phyloP scores from a whole-genome alignment of 2,888 invertebrate species.

The Trachelus iudaicus region DNA sequence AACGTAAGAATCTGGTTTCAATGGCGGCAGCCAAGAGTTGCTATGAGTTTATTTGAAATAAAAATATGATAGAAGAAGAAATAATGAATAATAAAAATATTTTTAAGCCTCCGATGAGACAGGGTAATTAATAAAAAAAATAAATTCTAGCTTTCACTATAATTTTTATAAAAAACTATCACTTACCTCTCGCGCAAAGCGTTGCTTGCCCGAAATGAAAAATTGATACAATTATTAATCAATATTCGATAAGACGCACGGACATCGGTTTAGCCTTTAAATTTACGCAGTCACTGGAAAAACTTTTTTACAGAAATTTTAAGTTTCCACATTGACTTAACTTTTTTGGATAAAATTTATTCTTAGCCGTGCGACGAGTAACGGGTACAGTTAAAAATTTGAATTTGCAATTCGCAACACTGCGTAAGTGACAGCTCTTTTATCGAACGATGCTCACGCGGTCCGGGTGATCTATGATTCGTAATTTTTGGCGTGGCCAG shows the following conservation, averaged over 20 bases:
- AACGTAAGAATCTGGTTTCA: not conserved
- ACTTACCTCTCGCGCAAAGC: not conserved
- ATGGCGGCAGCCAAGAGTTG: not conserved
- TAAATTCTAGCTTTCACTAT: not conserved
- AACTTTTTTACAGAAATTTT: not conserved
- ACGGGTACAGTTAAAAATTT: not conserved
- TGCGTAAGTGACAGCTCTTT: not conserved
- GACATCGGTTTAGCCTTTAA: not conserved
- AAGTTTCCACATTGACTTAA: not conserved
- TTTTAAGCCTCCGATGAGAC: not conserved
- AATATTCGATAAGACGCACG: not conserved
- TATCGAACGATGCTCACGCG: constrained; percentile 25
- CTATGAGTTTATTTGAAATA: not conserved
- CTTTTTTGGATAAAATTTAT: not conserved
- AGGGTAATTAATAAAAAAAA: not conserved
- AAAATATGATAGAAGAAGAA: not conserved
- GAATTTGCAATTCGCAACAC: not conserved
- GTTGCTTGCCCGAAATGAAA: not conserved
- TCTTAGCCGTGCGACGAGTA: not conserved
- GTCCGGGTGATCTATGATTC: constrained; percentile 49
- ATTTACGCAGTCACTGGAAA: not conserved
- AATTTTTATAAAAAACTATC: not conserved
- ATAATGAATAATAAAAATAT: not conserved
- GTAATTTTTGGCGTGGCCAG: constrained; percentile 42
- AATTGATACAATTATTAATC: not conserved